Percentiles rank a stretch among this genome's conserved stretches.
phyloP scores from a whole-genome alignment of 2,113 vertebrate species.

The Pseudonaja textilis region DNA sequence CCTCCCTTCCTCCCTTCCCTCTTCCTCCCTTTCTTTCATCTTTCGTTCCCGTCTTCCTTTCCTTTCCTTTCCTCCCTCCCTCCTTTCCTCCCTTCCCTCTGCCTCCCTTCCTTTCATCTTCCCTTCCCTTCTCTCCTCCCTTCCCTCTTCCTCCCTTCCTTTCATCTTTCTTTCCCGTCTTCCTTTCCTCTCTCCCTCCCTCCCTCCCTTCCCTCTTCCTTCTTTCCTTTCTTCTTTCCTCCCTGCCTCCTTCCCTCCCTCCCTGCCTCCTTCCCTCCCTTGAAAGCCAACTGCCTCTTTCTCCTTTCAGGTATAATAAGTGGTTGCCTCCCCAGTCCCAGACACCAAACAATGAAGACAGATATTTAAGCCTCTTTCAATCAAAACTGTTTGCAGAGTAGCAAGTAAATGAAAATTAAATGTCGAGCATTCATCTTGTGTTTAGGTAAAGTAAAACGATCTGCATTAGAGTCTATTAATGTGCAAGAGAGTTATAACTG shows the following conservation, averaged over 20 bases:
- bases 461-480: background rate
- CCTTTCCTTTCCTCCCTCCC: fast-evolving
- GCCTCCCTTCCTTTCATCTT: fast-evolving
- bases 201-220: background rate
- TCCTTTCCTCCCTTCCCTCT: too few species aligned
- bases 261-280: background rate
- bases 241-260: too few species aligned
- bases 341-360: background rate
- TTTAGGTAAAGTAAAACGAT: background rate
- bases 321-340: background rate
- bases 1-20: background rate
- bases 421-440: background rate
- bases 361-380: background rate
- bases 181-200: background rate
- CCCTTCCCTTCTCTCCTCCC: too few species aligned
- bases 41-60: too few species aligned
- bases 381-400: background rate
- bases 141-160: background rate
- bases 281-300: background rate
- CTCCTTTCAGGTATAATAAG: background rate
- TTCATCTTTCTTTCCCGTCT: too few species aligned
- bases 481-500: background rate
- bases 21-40: background rate
- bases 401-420: background rate
- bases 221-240: background rate